A percentile compares a stretch with the other conserved stretches of the same genome.
Conservation (phyloP, 2,888 invertebrate species). For the Neoitamus cyanurus region DNA sequence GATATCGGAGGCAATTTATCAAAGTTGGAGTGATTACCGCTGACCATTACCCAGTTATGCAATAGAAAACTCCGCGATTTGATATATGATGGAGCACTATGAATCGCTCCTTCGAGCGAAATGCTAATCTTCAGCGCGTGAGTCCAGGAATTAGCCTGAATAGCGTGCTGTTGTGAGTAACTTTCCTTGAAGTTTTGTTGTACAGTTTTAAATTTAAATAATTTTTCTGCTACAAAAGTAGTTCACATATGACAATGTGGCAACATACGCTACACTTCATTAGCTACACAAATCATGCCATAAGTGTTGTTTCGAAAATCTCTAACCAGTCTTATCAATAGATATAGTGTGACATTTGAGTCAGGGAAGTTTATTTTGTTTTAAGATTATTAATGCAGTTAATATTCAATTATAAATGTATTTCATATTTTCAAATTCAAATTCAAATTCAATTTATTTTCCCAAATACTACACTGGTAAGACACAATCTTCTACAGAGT, state of each 20-base stretch:
- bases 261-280: neutral
- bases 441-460: no score
- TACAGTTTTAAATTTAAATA: neutral
- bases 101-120: slow-evolving; percentile 32
- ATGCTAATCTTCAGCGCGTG: slow-evolving; percentile 44
- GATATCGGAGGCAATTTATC: slow-evolving; percentile 54
- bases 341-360: no score
- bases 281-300: no score
- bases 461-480: no score
- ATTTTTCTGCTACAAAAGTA: neutral
- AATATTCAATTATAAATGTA: no score
- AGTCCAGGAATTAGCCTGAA: slow-evolving; percentile 29
- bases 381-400: no score
- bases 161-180: slow-evolving; percentile 17
- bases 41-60: slow-evolving; percentile 52
- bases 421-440: no score
- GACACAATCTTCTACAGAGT: no score
- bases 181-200: neutral
- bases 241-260: neutral
- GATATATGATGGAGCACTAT: slow-evolving; percentile 49
- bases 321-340: no score
- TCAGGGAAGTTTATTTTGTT: no score
- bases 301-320: no score
- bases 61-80: slow-evolving; percentile 50
- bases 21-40: slow-evolving; percentile 53